Base-by-base conservation (phyloP, 2,113 vertebrate species). In the Galeopterus variegatus region DNA sequence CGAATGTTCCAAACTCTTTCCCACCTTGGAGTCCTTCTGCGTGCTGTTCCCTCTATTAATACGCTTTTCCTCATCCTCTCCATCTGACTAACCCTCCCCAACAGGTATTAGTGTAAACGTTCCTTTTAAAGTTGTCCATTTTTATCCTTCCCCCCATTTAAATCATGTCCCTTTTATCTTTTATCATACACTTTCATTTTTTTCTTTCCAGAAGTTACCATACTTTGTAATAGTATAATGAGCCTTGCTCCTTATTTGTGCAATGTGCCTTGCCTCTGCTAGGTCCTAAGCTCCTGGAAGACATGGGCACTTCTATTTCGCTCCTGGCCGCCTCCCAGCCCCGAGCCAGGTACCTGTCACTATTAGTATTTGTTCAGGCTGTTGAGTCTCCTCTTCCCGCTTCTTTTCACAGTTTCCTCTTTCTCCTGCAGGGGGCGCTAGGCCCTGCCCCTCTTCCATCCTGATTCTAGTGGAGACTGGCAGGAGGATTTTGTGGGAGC, bases 321-420 rank as follows among this genome's bases (percentile, higher is more conserved):
- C 11, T 8, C 9, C 52, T 8, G 69, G 54, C 50, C 12, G 0
- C 28, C 10, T 13, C 48, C 62, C 26, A 1, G 18, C 21, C 72
- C 31, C 62, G 1, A 0, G 33, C 70, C 3, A 2, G 5, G 58
- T 0, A 4, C 73, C 41, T 1, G 41, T 48, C 60, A 17, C 6
- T 1, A 0, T 8, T 0, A 3, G 11, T 14, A 1, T 24, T 0
- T 8, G 15, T 4, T 5, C 23, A 0, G 0, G 26, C 5, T 2
- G 7, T 1, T 0, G 28, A 1, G 4, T 21, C 36, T 65, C 56
- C 18, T 2, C 26, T n/a, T 24, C 33, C 31, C 0, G 0, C 50
- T 13, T 56, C 58, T 45, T 14, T 12, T 14, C 50, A 8, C 9
- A 4, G 6, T 3, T 24, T 31, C 62, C 60, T 62, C 28, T 19